Conservation (phyloP, 2,797 vertebrate species). For the Neopelma chrysocephalum region DNA sequence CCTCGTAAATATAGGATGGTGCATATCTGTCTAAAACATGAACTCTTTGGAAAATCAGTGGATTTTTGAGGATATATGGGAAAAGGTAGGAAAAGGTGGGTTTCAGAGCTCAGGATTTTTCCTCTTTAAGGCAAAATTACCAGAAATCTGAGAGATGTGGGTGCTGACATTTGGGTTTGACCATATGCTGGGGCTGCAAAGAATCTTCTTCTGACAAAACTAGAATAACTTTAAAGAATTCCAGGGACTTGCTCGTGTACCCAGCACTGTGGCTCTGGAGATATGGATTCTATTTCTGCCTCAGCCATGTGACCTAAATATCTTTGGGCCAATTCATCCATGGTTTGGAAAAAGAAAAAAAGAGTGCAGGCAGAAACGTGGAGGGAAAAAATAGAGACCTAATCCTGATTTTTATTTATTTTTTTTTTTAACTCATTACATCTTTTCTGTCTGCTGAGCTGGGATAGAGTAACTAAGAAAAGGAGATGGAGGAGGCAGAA, state of each 20-base stretch:
- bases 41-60: neutral
- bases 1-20: neutral
- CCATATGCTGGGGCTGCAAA: neutral
- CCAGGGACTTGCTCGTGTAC: neutral
- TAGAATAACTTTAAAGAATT: neutral
- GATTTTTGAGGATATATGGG: neutral
- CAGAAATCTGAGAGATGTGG: neutral
- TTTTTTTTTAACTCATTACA: neutral
- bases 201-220: neutral
- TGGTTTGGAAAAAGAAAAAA: neutral
- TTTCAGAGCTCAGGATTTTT: neutral
- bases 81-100: neutral
- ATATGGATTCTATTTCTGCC: conserved; percentile 35
- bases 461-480: neutral
- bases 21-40: neutral
- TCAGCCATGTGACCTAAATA: neutral
- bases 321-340: conserved; percentile 26
- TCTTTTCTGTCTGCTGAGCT: neutral
- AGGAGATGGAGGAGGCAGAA: neutral
- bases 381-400: neutral
- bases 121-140: neutral
- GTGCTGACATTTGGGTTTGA: neutral
- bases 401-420: neutral
- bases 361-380: neutral
- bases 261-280: neutral